Conservation (phyloP, 2,797 vertebrate species). For the Etheostoma perlongum region DNA sequence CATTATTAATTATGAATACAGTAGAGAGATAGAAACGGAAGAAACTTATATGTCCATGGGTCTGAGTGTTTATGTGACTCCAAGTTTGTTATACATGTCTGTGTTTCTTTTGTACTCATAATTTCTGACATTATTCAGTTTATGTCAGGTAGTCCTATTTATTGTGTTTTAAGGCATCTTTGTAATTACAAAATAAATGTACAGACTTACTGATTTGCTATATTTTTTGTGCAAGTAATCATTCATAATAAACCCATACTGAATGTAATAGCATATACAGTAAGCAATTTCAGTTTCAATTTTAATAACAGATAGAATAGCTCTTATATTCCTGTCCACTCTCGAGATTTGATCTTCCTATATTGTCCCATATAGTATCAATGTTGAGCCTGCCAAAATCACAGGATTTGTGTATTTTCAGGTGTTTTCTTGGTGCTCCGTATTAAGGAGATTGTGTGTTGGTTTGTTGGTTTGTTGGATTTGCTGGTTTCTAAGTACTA, state of each 20-base stretch:
- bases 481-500: no score
- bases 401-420: neutral
- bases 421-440: neutral
- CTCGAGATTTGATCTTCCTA: neutral
- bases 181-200: neutral
- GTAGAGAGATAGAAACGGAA: neutral
- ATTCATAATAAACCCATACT: neutral
- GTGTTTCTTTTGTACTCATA: neutral
- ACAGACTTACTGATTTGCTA: neutral
- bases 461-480: no score
- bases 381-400: neutral
- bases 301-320: neutral
- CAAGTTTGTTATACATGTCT: neutral
- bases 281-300: no score
- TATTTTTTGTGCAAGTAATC: neutral
- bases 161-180: neutral
- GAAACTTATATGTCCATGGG: no score
- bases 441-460: no score
- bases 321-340: neutral
- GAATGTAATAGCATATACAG: neutral
- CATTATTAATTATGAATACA: constrained; percentile 27
- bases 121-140: neutral
- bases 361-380: neutral
- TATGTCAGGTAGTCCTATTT: neutral
- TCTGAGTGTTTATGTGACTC: neutral